These are phyloP conservation scores for Ctenomys sociabilis DNA, from an alignment of 2,113 vertebrate species.

Conservation along the genomic window DNA sequence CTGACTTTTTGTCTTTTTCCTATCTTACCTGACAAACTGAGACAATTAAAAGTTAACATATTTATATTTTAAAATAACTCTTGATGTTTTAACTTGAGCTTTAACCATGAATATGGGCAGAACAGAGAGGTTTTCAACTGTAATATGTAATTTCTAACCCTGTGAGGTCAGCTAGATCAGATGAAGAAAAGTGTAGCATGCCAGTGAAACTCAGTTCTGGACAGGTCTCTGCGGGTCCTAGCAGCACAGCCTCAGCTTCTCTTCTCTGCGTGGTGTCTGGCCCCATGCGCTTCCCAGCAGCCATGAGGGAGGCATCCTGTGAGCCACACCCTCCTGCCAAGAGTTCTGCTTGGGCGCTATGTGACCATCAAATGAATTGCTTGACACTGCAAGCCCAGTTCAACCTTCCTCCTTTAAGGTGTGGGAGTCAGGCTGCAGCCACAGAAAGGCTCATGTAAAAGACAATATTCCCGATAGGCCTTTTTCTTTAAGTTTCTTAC, in stretches of 20 bases:
- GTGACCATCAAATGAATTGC: neutral
- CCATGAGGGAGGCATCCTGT: neutral
- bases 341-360: neutral
- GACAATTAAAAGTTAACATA: neutral
- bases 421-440: neutral
- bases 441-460: neutral
- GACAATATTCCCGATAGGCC: neutral
- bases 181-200: neutral
- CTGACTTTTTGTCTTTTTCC: neutral
- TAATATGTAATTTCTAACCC: neutral
- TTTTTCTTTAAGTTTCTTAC: neutral
- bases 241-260: no score
- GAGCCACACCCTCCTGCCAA: neutral
- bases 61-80: neutral
- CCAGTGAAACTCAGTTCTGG: neutral
- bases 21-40: neutral
- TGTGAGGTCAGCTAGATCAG: neutral
- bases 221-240: neutral
- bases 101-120: neutral
- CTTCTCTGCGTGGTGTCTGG: neutral
- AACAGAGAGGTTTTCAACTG: neutral
- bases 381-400: neutral
- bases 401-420: neutral
- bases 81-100: neutral
- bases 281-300: neutral